Evolutionary conservation across 2,797 vertebrate genomes (phyloP).

Genomic region (Gallinago solitaria): DNA sequence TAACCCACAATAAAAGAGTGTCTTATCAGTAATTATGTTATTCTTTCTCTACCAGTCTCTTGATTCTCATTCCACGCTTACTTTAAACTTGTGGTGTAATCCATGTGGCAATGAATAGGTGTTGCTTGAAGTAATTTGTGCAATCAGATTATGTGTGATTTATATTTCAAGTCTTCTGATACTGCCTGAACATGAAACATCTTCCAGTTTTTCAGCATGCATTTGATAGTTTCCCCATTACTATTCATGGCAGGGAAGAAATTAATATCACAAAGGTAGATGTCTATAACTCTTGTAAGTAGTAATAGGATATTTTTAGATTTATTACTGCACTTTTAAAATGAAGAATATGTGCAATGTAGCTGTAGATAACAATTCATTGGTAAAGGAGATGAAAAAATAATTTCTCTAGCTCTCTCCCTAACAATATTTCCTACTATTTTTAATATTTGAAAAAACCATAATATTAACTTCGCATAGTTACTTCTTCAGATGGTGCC

Average conservation of each 20-base stretch:
- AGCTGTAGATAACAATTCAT: neutral
- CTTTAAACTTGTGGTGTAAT: neutral
- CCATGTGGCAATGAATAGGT: neutral
- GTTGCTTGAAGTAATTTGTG: constrained; percentile 1
- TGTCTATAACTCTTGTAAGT: neutral
- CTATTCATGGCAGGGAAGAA: neutral
- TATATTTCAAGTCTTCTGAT: neutral
- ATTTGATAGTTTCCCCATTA: neutral
- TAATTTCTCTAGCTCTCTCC: neutral
- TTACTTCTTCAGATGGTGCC: neutral
- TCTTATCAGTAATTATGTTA: neutral
- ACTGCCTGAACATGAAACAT: neutral
- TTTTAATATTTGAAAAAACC: neutral
- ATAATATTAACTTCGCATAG: neutral
- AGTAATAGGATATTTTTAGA: neutral
- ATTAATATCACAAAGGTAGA: neutral
- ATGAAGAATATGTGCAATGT: neutral
- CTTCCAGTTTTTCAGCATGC: neutral
- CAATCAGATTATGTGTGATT: neutral
- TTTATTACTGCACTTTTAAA: neutral
- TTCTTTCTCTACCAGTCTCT: neutral
- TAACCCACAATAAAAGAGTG: neutral
- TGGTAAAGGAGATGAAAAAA: neutral
- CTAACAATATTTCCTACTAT: neutral
- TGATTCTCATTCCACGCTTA: neutral